Evolutionary conservation across 2,113 vertebrate genomes (phyloP).

Genomic region (Muntiacus muntjak): DNA sequence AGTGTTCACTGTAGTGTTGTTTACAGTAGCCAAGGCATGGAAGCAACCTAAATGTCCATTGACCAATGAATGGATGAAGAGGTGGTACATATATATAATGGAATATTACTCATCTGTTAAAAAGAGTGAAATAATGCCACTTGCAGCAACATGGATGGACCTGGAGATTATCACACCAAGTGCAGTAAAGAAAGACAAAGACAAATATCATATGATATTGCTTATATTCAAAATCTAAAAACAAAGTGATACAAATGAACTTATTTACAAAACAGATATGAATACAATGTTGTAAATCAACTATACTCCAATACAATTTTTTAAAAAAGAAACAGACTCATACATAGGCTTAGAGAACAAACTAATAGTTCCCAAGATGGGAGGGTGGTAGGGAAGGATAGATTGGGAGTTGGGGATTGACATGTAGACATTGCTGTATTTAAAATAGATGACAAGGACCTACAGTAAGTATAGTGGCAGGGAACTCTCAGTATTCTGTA

Average conservation of each 20-base stretch:
- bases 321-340: neutral
- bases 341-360: neutral
- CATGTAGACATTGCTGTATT: neutral
- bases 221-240: neutral
- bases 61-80: neutral
- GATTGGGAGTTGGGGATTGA: neutral
- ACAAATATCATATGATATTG: neutral
- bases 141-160: neutral
- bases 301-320: neutral
- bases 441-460: neutral
- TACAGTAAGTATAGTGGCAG: neutral
- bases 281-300: neutral
- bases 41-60: neutral
- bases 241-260: neutral
- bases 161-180: neutral
- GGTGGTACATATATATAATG: neutral
- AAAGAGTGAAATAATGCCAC: neutral
- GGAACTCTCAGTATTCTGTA: neutral
- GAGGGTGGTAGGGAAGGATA: neutral
- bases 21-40: neutral
- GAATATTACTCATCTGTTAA: neutral
- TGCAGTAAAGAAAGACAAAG: neutral
- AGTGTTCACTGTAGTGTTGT: neutral
- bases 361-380: neutral
- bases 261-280: neutral